These are phyloP conservation scores for Epirrita christyi DNA, from an alignment of 2,888 invertebrate genomes.

Conservation along the genomic window DNA sequence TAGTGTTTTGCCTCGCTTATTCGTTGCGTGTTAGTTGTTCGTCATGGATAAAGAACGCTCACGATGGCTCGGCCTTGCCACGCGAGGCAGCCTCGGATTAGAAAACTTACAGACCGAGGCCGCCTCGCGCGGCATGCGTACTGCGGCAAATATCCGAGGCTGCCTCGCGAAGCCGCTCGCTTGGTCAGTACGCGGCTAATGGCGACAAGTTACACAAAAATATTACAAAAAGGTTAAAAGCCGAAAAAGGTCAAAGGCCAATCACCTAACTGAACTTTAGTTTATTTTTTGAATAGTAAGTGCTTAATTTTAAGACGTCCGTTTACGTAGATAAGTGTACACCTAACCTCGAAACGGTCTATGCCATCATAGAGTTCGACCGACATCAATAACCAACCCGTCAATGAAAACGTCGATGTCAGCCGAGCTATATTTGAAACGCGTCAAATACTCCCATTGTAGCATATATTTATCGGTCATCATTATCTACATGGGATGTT, in stretches of 20 bases:
- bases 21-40: no score
- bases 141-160: no score
- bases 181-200: no score
- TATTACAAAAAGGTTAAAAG: constrained; percentile 23
- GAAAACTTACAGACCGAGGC: no score
- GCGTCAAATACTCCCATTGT: constrained; percentile 46
- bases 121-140: no score
- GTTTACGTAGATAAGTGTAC: constrained; percentile 29
- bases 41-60: no score
- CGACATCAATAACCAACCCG: constrained; percentile 45
- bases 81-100: no score
- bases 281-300: constrained; percentile 22
- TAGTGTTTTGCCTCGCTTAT: no score
- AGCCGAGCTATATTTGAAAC: constrained; percentile 53
- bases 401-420: constrained; percentile 48
- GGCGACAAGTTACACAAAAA: constrained; percentile 18
- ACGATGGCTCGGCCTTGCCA: no score
- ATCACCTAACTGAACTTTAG: constrained; percentile 25
- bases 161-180: no score
- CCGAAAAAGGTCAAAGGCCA: constrained; percentile 24
- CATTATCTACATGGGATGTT: constrained; percentile 70
- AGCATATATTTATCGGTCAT: constrained; percentile 60
- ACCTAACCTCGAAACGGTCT: constrained; percentile 27
- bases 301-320: constrained; percentile 27
- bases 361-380: constrained; percentile 44